Percentiles rank a stretch among this genome's conserved stretches.
Conservation (phyloP, 2,888 invertebrate genomes). For the Biston betularia region DNA sequence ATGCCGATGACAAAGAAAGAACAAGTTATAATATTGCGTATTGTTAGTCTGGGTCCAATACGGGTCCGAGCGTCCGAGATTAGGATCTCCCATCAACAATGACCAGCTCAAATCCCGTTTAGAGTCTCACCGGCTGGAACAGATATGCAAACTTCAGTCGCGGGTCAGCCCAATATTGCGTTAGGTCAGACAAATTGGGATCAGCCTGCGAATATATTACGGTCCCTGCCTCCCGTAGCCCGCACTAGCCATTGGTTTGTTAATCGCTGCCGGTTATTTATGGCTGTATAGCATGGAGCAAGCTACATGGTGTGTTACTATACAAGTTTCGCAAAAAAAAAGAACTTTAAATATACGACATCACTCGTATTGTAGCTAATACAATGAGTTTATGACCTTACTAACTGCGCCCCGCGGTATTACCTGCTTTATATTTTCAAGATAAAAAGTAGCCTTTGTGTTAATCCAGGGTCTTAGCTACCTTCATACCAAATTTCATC, state of each 20-base stretch:
- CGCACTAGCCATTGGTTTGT: slow-evolving; percentile 79
- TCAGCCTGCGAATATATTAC: slow-evolving; percentile 84
- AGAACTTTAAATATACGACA: too few relatives aligned
- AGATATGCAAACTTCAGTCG: slow-evolving; percentile 61
- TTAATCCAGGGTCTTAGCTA: too few relatives aligned
- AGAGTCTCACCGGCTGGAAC: slow-evolving; percentile 34
- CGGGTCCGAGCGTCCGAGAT: slow-evolving; percentile 20
- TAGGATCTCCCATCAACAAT: slow-evolving; percentile 30
- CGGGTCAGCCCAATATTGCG: slow-evolving; percentile 76
- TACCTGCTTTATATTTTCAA: too few relatives aligned
- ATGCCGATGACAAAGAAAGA: too few relatives aligned
- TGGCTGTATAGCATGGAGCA: slow-evolving; percentile 42
- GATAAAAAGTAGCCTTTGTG: too few relatives aligned
- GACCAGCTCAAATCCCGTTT: slow-evolving; percentile 24
- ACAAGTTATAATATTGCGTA: not conserved
- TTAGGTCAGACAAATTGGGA: slow-evolving; percentile 85
- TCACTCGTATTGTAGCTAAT: too few relatives aligned
- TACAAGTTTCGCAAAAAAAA: too few relatives aligned
- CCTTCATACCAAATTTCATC: too few relatives aligned
- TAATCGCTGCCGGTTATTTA: slow-evolving; percentile 84
- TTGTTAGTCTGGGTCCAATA: slow-evolving; percentile 1
- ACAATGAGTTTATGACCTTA: too few relatives aligned
- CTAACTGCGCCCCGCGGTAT: too few relatives aligned
- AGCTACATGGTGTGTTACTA: not conserved
- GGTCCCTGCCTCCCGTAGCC: slow-evolving; percentile 54